Evolutionary conservation across 2,113 vertebrate species (phyloP).

Genomic region (Oreochromis aureus): DNA sequence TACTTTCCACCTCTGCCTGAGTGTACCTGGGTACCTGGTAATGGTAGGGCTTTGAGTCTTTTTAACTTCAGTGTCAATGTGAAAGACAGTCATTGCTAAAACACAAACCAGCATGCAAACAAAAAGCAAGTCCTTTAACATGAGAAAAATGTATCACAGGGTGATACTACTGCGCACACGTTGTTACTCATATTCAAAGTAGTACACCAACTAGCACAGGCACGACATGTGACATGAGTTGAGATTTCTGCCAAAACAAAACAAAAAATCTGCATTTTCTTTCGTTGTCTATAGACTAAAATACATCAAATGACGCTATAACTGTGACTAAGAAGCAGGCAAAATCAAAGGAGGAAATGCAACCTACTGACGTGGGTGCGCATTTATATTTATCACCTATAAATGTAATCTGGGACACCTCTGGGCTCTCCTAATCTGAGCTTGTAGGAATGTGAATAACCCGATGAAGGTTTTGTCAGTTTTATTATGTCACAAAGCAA

Average conservation of each 20-base stretch:
- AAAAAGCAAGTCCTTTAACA: not conserved
- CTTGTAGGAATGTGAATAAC: not conserved
- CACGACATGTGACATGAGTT: not conserved
- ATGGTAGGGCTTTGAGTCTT: not conserved
- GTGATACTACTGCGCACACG: not conserved
- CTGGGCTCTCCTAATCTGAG: not conserved
- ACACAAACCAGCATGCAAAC: not conserved
- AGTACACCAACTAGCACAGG: not conserved
- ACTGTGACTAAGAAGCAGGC: conserved; percentile 19
- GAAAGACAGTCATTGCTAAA: not conserved
- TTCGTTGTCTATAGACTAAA: not conserved
- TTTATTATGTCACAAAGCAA: not conserved
- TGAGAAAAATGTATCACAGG: not conserved
- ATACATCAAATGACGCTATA: not conserved
- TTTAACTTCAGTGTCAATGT: not conserved
- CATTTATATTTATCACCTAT: conserved; percentile 11
- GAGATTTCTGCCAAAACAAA: not conserved
- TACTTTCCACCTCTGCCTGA: not conserved
- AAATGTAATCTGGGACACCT: conserved; percentile 1
- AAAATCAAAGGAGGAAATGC: not conserved
- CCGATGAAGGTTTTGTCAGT: not conserved
- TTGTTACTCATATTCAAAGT: not conserved
- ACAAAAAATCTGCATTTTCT: not conserved
- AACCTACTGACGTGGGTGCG: conserved; percentile 29
- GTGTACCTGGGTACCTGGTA: not conserved